Conservation (phyloP, 92 coral and sea anemone genomes). For the Galaxea fascicularis region DNA sequence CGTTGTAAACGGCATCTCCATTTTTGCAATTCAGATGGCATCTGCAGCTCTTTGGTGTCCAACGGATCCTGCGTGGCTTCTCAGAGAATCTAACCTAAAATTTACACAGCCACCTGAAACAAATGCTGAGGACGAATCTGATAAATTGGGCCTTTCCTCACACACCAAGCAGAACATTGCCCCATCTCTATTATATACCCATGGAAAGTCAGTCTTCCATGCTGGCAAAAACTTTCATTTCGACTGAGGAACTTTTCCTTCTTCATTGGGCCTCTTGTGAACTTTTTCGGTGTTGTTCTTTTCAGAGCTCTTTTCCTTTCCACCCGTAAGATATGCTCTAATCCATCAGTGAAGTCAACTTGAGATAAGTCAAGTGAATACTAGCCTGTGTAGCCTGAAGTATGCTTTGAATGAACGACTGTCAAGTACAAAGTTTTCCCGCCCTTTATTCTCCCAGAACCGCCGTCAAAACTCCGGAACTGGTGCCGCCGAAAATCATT, state of each 20-base stretch:
- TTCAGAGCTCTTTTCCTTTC: too few species aligned
- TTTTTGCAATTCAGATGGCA: conserved; percentile 29
- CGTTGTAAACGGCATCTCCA: conserved; percentile 40
- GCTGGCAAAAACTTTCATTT: background rate
- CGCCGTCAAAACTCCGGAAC: too few species aligned
- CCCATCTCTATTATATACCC: background rate
- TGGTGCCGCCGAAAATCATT: too few species aligned
- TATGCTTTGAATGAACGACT: too few species aligned
- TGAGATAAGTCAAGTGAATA: too few species aligned
- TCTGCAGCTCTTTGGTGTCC: conserved; percentile 47
- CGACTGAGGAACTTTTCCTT: background rate
- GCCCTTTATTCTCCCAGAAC: too few species aligned
- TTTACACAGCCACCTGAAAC: conserved; percentile 30
- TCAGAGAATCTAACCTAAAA: conserved; percentile 36
- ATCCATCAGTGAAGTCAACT: too few species aligned
- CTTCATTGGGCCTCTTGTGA: too few species aligned
- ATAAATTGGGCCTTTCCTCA: conserved; percentile 16
- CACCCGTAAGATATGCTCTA: too few species aligned
- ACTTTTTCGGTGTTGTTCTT: too few species aligned
- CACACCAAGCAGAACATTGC: conserved; percentile 10
- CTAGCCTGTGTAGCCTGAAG: too few species aligned
- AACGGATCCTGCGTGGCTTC: conserved; percentile 49
- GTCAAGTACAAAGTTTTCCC: too few species aligned
- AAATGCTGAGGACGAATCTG: conserved; percentile 33
- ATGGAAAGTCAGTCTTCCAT: background rate